Conservation (phyloP, 2,113 vertebrate species). For the Dendropsophus ebraccatus region DNA sequence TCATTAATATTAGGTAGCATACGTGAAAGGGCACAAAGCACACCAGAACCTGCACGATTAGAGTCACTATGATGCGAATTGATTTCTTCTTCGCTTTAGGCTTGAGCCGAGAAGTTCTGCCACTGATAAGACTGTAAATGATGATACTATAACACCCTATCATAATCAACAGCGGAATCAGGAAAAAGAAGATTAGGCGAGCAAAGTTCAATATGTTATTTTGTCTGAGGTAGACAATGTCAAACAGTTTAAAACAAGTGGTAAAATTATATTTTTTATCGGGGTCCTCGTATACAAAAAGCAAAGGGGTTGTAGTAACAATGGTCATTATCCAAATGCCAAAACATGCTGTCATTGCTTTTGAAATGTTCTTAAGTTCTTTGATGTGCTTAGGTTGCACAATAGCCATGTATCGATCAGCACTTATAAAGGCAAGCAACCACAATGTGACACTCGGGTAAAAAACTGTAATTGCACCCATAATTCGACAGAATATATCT, state of each 20-base stretch:
- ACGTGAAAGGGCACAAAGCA: conserved; percentile 94
- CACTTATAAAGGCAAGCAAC: conserved; percentile 91
- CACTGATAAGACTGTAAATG: conserved; percentile 86
- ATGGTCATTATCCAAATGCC: conserved; percentile 91
- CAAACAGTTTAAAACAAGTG: conserved; percentile 89
- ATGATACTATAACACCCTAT: conserved; percentile 88
- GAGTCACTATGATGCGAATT: conserved; percentile 89
- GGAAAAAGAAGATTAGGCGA: conserved; percentile 88
- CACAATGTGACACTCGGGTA: conserved; percentile 94
- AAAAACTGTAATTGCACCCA: conserved; percentile 83
- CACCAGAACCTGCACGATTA: conserved; percentile 87
- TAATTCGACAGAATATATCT: conserved; percentile 83
- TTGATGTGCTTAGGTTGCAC: conserved; percentile 90
- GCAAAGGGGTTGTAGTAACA: conserved; percentile 77
- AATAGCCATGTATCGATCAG: conserved; percentile 94
- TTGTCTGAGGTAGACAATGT: conserved; percentile 83
- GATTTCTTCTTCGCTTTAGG: conserved; percentile 95
- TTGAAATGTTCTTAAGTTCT: conserved; percentile 88
- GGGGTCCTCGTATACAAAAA: conserved; percentile 80
- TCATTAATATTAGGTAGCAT: conserved; percentile 82
- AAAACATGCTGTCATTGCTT: conserved; percentile 80
- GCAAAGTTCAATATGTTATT: conserved; percentile 81
- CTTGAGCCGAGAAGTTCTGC: conserved; percentile 90
- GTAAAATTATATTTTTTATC: conserved; percentile 78
- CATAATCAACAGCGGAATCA: conserved; percentile 90